A percentile compares a stretch with the other conserved stretches of the same genome.
Conservation (phyloP, 2,888 invertebrate species). For the Camptogramma bilineatum region DNA sequence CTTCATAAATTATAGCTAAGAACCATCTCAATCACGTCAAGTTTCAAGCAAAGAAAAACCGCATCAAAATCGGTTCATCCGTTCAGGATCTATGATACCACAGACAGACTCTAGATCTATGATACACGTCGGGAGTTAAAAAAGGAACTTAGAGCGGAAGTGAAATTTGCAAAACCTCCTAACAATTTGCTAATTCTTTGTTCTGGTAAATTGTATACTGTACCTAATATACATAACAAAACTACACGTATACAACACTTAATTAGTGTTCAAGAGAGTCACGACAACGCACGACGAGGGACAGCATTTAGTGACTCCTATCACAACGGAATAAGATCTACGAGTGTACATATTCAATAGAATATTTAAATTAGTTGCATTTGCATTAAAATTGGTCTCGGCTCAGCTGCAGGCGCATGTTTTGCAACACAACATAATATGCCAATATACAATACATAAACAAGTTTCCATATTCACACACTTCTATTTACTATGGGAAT, state of each 20-base stretch:
- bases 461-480: slow-evolving; percentile 11
- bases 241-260: slow-evolving; percentile 23
- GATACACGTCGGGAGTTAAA: not conserved
- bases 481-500: slow-evolving; percentile 5
- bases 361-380: slow-evolving; percentile 39
- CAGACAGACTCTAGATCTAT: too few species aligned
- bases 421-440: slow-evolving; percentile 30
- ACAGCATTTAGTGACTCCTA: slow-evolving; percentile 22
- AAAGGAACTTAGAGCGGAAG: not conserved
- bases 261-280: slow-evolving; percentile 40
- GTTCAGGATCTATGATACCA: too few species aligned
- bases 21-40: too few species aligned
- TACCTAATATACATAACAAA: slow-evolving; percentile 15
- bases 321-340: slow-evolving; percentile 32
- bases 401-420: slow-evolving; percentile 37
- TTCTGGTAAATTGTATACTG: not conserved
- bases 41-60: too few species aligned
- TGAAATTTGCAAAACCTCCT: not conserved
- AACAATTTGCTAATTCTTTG: not conserved
- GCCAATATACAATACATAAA: slow-evolving; percentile 6
- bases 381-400: slow-evolving; percentile 39
- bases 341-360: slow-evolving; percentile 19
- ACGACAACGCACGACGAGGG: slow-evolving; percentile 29
- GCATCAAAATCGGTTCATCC: too few species aligned
- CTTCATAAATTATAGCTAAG: too few species aligned